Evolutionary conservation across 2,888 invertebrate genomes (phyloP).

Genomic region (Ceriagrion tenellum): DNA sequence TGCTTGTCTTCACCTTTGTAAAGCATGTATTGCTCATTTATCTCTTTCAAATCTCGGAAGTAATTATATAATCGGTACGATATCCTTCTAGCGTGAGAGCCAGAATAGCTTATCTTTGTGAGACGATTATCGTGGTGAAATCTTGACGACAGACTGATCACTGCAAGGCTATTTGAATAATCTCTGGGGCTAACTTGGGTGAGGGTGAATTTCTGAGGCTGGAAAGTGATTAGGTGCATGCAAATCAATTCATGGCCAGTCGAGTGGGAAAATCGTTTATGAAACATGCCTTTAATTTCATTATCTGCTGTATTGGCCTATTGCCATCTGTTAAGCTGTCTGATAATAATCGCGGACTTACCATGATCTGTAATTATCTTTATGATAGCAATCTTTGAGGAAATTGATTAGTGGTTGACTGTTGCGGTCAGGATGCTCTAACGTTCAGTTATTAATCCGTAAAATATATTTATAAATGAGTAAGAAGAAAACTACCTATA

Average conservation of each 20-base stretch:
- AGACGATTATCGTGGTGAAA: not conserved
- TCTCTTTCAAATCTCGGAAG: not conserved
- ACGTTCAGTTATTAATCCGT: too few relatives aligned
- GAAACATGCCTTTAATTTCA: not conserved
- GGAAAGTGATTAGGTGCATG: constrained; percentile 1
- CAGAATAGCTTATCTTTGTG: not conserved
- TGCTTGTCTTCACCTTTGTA: too few relatives aligned
- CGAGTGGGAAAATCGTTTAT: not conserved
- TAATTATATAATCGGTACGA: not conserved
- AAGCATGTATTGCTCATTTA: not conserved
- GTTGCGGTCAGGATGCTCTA: not conserved
- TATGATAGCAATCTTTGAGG: not conserved
- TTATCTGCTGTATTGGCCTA: not conserved
- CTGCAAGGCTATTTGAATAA: not conserved
- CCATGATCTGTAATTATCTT: not conserved
- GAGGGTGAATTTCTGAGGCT: not conserved
- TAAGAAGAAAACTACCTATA: too few relatives aligned
- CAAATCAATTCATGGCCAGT: not conserved
- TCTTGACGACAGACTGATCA: not conserved
- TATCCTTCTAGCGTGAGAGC: not conserved
- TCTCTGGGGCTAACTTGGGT: not conserved
- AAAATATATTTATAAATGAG: too few relatives aligned
- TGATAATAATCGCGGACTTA: not conserved
- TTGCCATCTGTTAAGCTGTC: not conserved
- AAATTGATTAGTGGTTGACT: not conserved